These are phyloP conservation scores for Cetonia aurata DNA, from an alignment of 2,888 invertebrate species.

Conservation along the genomic window DNA sequence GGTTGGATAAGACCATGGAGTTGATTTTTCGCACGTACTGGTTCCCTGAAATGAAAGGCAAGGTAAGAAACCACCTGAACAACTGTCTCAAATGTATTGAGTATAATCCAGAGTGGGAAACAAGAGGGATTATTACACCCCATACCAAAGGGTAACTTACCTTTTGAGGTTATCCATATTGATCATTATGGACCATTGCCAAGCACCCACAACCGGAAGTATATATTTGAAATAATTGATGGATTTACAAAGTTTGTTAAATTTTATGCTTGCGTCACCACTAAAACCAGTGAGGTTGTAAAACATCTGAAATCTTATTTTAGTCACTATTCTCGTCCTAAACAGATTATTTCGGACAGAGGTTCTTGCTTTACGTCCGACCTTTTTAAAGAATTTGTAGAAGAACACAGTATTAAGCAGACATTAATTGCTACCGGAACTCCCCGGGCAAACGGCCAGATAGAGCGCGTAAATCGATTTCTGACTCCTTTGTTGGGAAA, in stretches of 20 bases:
- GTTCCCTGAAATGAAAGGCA: constrained; percentile 34
- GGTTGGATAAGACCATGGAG: constrained; percentile 29
- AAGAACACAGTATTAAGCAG: constrained; percentile 9
- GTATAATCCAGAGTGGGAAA: background rate
- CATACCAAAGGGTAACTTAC: constrained; percentile 24
- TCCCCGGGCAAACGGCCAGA: constrained; percentile 16
- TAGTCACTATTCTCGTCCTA: constrained; percentile 13
- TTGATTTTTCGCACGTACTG: constrained; percentile 37
- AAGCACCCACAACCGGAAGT: constrained; percentile 10
- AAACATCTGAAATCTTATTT: constrained; percentile 15
- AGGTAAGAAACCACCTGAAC: constrained; percentile 33
- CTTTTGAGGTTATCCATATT: constrained; percentile 27
- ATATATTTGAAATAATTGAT: constrained; percentile 33
- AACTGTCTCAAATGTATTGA: constrained; percentile 41
- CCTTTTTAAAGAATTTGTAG: constrained; percentile 7
- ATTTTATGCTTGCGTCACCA: background rate
- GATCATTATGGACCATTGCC: constrained; percentile 35
- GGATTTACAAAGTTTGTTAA: constrained; percentile 14
- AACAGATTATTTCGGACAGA: background rate
- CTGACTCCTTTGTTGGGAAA: constrained; percentile 3
- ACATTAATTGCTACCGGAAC: constrained; percentile 11
- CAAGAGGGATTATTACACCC: constrained; percentile 3
- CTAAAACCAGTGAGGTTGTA: background rate
- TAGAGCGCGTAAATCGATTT: constrained; percentile 5
- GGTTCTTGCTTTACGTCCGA: constrained; percentile 2